Percentiles rank a stretch among this genome's conserved stretches.
Evolutionary conservation across 2,113 vertebrate species (phyloP).

Genomic region (Phrynosoma platyrhinos): DNA sequence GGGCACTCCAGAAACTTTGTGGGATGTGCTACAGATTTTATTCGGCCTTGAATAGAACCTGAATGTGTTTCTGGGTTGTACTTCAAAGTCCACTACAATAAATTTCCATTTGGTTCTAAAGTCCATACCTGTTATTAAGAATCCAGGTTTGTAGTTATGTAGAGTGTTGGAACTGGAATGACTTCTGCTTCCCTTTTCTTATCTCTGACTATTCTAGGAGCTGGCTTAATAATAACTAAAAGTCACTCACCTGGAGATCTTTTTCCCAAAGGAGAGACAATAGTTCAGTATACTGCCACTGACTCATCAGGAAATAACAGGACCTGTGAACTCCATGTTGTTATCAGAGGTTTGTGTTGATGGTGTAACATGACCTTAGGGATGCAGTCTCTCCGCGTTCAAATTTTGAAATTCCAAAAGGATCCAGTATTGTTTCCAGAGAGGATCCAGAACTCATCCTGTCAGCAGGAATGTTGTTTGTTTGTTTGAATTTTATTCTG

Average conservation of each 20-base stretch:
- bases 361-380: neutral
- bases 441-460: neutral
- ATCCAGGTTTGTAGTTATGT: neutral
- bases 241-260: slow-evolving; percentile 85
- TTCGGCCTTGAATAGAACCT: neutral
- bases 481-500: no score
- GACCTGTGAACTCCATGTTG: slow-evolving; percentile 89
- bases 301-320: slow-evolving; percentile 93
- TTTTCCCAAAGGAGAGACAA: slow-evolving; percentile 89
- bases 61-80: neutral
- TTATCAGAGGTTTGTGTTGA: slow-evolving; percentile 86
- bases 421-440: neutral
- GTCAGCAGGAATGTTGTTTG: no score
- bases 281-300: slow-evolving; percentile 86
- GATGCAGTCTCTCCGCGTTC: neutral
- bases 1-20: neutral
- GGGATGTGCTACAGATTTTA: neutral
- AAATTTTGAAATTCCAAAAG: neutral
- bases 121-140: neutral
- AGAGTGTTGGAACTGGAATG: neutral
- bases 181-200: neutral
- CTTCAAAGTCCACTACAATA: neutral
- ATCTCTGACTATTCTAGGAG: slow-evolving; percentile 74
- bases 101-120: neutral
- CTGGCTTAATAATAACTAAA: slow-evolving; percentile 80